Evolutionary conservation across 2,888 invertebrate genomes (phyloP), one percentile per base, ranked within the genome.

Genomic region (Eumerus sabulonum): DNA sequence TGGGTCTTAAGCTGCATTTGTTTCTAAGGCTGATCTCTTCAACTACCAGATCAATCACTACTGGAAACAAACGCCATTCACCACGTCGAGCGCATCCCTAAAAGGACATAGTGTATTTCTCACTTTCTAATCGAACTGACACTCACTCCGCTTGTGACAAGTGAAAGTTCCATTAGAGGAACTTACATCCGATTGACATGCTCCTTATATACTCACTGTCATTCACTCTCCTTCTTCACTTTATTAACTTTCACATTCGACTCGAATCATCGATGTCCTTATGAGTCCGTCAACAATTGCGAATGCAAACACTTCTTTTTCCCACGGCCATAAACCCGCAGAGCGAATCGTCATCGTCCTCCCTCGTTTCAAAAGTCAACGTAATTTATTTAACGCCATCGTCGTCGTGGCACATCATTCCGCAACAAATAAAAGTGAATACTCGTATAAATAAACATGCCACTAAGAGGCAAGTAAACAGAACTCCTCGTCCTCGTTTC

Each of bases 371-470:
- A 51, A n/a, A n/a, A 48, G 50, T 27, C 27, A 27, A 27, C 59
- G 50, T 47, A 54, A 77, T 72, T 72, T 77, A 62, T 62, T 77
- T 77, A 50, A 36, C 56, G 12, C 73, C 77, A 62, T 72, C 76
- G 53, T 63, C 77, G 59, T 67, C 77, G 59, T 47, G 59, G 51
- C 73, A 77, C 67, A 62, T 73, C 63, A 63, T 56, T 71, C 67
- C 51, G 57, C 57, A 57, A 27, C 54, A 68, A 73, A 57, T 53
- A 73, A 73, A 66, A 59, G n/a, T 27, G 13, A 57, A 47, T 35
- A 51, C 45, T 5, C 53, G 45, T 57, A 42, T 44, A 57, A 63
- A 68, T 40, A 50, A 57, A 63, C 18, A 44, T n/a, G 12, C 4
- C 4, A 51, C 12, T 48, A 38, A 48, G 18, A 35, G 38, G 35